Evolutionary conservation across 2,888 invertebrate genomes (phyloP), one percentile per base, ranked within the genome.

Genomic region (Pharmacophagus antenor): DNA sequence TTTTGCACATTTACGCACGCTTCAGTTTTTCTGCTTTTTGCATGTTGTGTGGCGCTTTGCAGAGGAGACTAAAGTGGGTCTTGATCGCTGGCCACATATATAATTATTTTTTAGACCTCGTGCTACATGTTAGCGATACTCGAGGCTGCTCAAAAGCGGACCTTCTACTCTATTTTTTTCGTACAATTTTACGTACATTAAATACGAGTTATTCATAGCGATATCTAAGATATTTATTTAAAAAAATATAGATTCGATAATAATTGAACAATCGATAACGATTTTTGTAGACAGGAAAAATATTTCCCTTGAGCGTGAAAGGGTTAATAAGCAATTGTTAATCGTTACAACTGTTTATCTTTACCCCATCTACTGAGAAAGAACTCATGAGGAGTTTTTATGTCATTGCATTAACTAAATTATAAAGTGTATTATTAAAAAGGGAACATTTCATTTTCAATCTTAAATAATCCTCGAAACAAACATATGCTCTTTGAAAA

Each of bases 121-220:
- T 64, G 61, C 63, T 63, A 66, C 58, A 59, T 64, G 61, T 63
- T 65, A 64, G 62, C 63, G 61, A 65, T 62, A 67, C 55, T 67
- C 62, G 50, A 63, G 62, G 60, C 62, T 63, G 58, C 58, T 56
- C 58, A 62, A 60, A 58, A 64, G 52, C 58, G 51, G 54, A 62
- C 58, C 62, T 58, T 58, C 47, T 56, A 56, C 58, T 55, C 55
- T 21, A 51, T 62, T 51, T 62, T 58, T 54, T 62, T 62, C 58
- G 54, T 62, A 55, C 58, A 62, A 56, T 48, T 62, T 62, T 62
- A 58, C 56, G 51, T 55, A 60, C 23, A 54, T 25, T 56, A 60
- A 50, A 50, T 63, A 63, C 22, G 60, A 57, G 50, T 60, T 62
- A 53, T 59, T 62, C 59, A 62, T 56, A 46, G 63, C 56, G 18